These are phyloP conservation scores for Xiphias gladius DNA, from an alignment of 2,113 vertebrate species.

Conservation along the genomic window DNA sequence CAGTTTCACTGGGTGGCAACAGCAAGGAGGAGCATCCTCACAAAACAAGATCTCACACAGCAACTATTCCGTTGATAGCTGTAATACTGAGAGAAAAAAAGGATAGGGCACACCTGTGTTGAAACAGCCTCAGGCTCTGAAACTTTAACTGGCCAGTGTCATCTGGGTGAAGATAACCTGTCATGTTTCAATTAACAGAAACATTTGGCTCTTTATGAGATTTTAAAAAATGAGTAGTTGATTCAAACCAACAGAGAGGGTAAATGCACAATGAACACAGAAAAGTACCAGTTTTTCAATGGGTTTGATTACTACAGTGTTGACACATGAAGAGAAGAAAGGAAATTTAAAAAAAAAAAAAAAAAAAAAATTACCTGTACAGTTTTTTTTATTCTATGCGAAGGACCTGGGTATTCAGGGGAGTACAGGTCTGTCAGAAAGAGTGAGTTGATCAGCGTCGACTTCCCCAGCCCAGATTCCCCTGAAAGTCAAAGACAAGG, in stretches of 20 bases:
- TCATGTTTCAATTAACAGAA: neutral
- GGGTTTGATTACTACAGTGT: neutral
- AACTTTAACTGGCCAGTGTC: constrained; percentile 24
- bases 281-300: neutral
- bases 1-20: constrained; percentile 49
- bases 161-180: neutral
- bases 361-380: constrained; percentile 87
- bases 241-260: neutral
- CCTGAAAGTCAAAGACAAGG: constrained; percentile 83
- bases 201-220: neutral
- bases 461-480: constrained; percentile 97
- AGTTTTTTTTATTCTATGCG: constrained; percentile 97
- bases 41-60: constrained; percentile 49
- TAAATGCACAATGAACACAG: neutral
- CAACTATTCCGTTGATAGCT: constrained; percentile 17
- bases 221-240: neutral
- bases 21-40: constrained; percentile 12
- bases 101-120: constrained; percentile 40
- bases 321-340: neutral
- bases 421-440: constrained; percentile 98
- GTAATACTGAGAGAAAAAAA: neutral
- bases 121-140: constrained; percentile 23
- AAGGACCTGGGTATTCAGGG: constrained; percentile 94
- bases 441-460: constrained; percentile 97
- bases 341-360: neutral